Evolutionary conservation across 2,888 invertebrate genomes (phyloP), one percentile per base, ranked within the genome.

Genomic region (Tachina lurida): DNA sequence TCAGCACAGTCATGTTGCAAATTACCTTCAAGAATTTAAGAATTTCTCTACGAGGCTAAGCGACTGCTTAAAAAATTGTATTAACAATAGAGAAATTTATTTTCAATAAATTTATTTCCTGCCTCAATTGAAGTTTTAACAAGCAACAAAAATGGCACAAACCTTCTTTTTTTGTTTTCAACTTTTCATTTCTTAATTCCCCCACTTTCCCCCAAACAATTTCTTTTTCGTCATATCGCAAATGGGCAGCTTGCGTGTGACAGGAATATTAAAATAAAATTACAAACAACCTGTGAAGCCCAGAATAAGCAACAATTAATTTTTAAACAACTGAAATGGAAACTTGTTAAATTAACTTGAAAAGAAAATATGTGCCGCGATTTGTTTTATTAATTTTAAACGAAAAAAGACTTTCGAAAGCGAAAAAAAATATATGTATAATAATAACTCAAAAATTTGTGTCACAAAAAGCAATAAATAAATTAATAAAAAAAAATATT

Each of bases 231-330:
- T 60, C 54, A 45, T 17, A 41, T 43, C 45, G 49, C 49, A 74
- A 84, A 82, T 81, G 84, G 73, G 10, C 73, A 49, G 76, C 47
- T 78, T 70, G 82, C 82, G 74, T 82, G 85, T 70, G 85, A 85
- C 58, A 58, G 71, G 78, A 82, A 85, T 85, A 75, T 58, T 82
- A 82, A 85, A 78, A 58, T 5, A 8, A 41, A 75, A 75, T 63
- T 63, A 67, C 39, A 77, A 56, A 70, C 45, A 56, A 75, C 43
- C 54, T 56, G 56, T 58, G 15, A 52, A 43, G 31, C 31, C 31
- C 31, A 78, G 13, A 49, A 47, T 19, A 56, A 39, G 31, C 17
- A 31, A 58, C 56, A 65, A 65, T 22, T 8, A 73, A 54, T 54
- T 74, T 45, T 10, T 52, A 22, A 31, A 13, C 56, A 60, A 47